A percentile compares a stretch with the other conserved stretches of the same genome.
Conservation (phyloP, 2,888 invertebrate genomes). For the Cerastoderma edule region DNA sequence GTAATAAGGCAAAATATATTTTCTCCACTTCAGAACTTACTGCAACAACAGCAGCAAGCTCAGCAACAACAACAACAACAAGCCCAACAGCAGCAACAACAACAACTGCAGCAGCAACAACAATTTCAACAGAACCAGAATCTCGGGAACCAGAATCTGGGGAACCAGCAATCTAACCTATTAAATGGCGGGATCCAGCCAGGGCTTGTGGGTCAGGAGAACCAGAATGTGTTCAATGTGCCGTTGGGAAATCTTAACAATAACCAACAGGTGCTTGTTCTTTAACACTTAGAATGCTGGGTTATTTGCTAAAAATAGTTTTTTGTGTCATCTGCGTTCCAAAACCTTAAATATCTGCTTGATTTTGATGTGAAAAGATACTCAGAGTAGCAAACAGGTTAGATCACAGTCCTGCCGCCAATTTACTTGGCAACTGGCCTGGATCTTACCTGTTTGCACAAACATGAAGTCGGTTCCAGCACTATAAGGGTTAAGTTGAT, state of each 20-base stretch:
- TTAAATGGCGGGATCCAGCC: slow-evolving; percentile 11
- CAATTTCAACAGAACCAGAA: slow-evolving; percentile 3
- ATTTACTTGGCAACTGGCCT: too few species aligned
- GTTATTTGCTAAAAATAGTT: too few species aligned
- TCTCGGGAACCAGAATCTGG: not conserved
- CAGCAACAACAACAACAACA: slow-evolving; percentile 35
- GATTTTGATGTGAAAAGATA: too few species aligned
- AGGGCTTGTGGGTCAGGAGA: not conserved
- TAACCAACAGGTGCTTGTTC: not conserved
- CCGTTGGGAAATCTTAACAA: not conserved
- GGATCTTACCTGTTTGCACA: too few species aligned
- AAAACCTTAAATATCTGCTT: too few species aligned
- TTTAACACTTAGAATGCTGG: not conserved
- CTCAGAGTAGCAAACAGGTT: too few species aligned
- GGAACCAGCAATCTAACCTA: slow-evolving; percentile 16
- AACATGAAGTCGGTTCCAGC: too few species aligned
- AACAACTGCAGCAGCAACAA: slow-evolving; percentile 28
- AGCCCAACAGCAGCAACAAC: slow-evolving; percentile 34
- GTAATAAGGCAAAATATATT: too few species aligned
- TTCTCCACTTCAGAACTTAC: slow-evolving; percentile 43
- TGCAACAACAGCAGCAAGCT: slow-evolving; percentile 34
- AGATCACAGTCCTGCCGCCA: too few species aligned
- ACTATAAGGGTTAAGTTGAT: too few species aligned
- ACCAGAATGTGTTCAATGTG: slow-evolving; percentile 3
- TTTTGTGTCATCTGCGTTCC: too few species aligned